These are phyloP conservation scores for Fulmarus glacialis DNA, from an alignment of 2,113 vertebrate genomes.

Conservation along the genomic window DNA sequence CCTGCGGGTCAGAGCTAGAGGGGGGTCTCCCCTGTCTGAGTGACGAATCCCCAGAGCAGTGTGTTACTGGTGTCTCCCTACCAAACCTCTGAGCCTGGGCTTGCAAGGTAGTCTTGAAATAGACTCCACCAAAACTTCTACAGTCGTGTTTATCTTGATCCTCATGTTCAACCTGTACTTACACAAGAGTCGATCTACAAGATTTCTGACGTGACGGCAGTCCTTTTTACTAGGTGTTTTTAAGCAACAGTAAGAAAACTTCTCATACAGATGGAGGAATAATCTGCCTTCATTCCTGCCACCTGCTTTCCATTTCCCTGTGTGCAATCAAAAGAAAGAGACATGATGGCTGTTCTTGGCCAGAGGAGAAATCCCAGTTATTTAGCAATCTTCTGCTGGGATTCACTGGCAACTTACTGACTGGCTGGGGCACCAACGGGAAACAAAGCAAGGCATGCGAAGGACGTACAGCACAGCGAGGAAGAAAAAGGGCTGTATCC, in stretches of 20 bases:
- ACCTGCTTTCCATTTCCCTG: neutral
- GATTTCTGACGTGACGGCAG: neutral
- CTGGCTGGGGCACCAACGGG: neutral
- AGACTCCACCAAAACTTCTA: neutral
- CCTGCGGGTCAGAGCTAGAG: neutral
- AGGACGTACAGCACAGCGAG: fast-evolving
- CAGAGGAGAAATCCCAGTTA: neutral
- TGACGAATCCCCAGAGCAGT: neutral
- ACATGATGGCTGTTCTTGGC: neutral
- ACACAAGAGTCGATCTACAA: neutral
- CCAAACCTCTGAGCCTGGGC: neutral
- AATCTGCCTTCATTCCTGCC: neutral
- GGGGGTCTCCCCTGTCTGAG: fast-evolving
- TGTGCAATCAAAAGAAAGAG: neutral
- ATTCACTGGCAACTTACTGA: too few relatives aligned
- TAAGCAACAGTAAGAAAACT: neutral
- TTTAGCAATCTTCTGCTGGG: neutral
- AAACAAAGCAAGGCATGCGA: fast-evolving
- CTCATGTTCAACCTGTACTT: neutral
- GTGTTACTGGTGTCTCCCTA: too few relatives aligned
- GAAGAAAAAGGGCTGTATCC: neutral
- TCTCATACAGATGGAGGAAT: neutral
- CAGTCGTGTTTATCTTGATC: neutral
- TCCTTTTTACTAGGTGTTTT: neutral
- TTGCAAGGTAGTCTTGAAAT: neutral